Conservation (phyloP, 2,113 vertebrate genomes). For the Ondatra zibethicus region DNA sequence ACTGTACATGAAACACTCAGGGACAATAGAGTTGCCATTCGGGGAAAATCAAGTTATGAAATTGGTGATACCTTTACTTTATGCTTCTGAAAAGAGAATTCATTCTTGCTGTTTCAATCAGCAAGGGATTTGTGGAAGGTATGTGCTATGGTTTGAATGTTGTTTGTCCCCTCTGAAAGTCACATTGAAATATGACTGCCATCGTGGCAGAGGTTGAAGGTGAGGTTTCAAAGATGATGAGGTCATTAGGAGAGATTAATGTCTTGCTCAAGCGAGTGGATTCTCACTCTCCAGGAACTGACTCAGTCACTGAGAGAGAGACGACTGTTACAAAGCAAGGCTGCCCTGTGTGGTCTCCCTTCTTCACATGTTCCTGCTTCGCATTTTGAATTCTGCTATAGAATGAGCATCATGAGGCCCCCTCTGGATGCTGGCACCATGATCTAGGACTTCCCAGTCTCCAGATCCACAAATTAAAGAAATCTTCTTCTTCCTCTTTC, state of each 20-base stretch:
- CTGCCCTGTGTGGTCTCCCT: neutral
- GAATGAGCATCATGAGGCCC: neutral
- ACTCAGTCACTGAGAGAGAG: neutral
- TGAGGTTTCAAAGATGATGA: neutral
- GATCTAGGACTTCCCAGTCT: neutral
- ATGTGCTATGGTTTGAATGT: neutral
- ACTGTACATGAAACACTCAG: neutral
- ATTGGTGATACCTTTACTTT: slow-evolving; percentile 11
- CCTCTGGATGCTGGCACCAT: neutral
- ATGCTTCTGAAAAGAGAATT: slow-evolving; percentile 44
- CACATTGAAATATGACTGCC: neutral
- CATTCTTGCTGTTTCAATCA: slow-evolving; percentile 43
- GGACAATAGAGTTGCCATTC: neutral
- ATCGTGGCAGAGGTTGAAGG: neutral
- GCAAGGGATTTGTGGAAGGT: slow-evolving; percentile 3
- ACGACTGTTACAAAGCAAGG: neutral
- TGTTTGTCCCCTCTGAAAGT: neutral
- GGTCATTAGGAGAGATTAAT: neutral
- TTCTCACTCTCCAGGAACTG: neutral
- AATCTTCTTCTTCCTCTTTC: neutral
- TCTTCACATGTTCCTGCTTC: neutral
- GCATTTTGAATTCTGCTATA: neutral
- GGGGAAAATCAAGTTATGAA: slow-evolving; percentile 20
- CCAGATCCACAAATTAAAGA: neutral
- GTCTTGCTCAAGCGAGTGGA: neutral